Conservation (phyloP, 2,888 invertebrate species). For the Dicyrtomina minuta region DNA sequence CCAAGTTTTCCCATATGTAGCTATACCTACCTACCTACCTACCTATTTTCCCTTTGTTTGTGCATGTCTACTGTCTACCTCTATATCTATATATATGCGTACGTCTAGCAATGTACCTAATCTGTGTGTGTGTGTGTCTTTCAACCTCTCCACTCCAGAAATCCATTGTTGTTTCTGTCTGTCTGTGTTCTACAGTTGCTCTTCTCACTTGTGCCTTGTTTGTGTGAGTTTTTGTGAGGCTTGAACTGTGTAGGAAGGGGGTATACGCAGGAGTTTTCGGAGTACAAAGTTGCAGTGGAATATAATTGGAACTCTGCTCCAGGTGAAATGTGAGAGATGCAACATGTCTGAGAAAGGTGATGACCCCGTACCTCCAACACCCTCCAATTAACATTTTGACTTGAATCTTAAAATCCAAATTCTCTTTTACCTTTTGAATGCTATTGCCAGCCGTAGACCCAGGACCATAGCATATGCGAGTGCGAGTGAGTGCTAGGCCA, state of each 20-base stretch:
- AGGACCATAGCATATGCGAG: not conserved
- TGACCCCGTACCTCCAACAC: conserved; percentile 29
- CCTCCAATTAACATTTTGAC: conserved; percentile 34
- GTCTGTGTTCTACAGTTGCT: too few species aligned
- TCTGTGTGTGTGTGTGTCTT: too few species aligned
- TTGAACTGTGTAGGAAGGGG: not conserved
- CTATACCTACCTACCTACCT: too few species aligned
- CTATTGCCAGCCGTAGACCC: not conserved
- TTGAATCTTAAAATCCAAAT: conserved; percentile 17
- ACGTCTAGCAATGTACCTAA: too few species aligned
- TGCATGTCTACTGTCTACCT: too few species aligned
- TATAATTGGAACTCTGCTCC: conserved; percentile 7
- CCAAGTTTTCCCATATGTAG: too few species aligned
- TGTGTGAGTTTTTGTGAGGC: too few species aligned
- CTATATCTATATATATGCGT: too few species aligned
- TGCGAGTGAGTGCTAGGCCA: not conserved
- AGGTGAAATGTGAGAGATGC: conserved; percentile 30
- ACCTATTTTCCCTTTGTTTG: too few species aligned
- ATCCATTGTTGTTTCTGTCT: too few species aligned
- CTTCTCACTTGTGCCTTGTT: too few species aligned
- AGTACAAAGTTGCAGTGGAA: not conserved
- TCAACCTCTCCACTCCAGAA: too few species aligned
- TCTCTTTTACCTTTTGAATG: not conserved
- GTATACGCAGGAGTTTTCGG: not conserved
- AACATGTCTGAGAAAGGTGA: conserved; percentile 27